Conservation (phyloP, 2,797 vertebrate genomes). For the Pristis pectinata region DNA sequence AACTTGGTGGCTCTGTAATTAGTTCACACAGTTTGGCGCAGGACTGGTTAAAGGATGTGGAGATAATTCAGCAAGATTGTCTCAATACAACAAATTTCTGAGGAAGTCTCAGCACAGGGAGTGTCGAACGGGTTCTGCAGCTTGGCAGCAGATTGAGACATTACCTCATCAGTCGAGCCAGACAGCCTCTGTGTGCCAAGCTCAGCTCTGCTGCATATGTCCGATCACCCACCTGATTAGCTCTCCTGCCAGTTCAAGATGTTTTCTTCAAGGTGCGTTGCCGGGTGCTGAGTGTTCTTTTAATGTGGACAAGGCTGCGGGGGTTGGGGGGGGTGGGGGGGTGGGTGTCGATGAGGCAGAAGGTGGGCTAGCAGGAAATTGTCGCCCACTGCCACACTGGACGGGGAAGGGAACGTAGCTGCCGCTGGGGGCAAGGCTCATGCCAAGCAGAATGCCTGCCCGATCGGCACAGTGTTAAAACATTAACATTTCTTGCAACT, state of each 20-base stretch:
- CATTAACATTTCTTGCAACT: neutral
- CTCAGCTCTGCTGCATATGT: neutral
- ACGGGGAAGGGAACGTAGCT: neutral
- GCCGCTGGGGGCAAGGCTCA: neutral
- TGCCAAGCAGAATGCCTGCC: neutral
- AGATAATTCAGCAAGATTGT: neutral
- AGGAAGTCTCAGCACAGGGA: slow-evolving; percentile 5
- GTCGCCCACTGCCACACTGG: too few species aligned
- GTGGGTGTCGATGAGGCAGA: neutral
- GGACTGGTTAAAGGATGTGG: neutral
- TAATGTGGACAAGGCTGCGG: too few species aligned
- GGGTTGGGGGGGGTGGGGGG: too few species aligned
- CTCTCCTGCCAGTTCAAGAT: neutral
- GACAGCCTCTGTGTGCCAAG: slow-evolving; percentile 23
- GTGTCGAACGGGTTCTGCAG: slow-evolving; percentile 12
- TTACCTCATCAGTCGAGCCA: slow-evolving; percentile 25
- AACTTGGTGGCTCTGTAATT: neutral
- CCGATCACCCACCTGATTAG: neutral
- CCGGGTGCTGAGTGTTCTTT: neutral
- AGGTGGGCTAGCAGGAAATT: neutral
- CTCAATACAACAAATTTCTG: neutral
- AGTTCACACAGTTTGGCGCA: neutral
- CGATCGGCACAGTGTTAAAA: neutral
- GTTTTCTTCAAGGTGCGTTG: neutral
- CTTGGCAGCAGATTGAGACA: slow-evolving; percentile 33